These are phyloP conservation scores for Himantopus leucocephalus DNA, from an alignment of 2,113 vertebrate genomes.

Conservation along the genomic window DNA sequence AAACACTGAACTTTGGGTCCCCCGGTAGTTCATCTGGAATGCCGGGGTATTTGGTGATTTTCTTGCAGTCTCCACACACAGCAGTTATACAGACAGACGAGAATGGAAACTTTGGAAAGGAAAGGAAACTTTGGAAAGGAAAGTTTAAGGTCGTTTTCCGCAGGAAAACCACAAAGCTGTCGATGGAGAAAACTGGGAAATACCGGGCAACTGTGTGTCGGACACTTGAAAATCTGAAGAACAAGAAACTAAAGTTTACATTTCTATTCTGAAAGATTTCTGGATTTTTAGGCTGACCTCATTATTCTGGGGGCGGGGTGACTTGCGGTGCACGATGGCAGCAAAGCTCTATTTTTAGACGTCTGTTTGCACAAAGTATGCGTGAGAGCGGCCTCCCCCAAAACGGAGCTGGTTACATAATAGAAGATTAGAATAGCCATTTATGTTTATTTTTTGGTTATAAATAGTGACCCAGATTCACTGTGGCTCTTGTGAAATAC, in stretches of 20 bases:
- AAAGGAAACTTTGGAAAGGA: not conserved
- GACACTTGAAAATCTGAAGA: not conserved
- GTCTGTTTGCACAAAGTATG: accelerated
- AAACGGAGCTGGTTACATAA: accelerated
- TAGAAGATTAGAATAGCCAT: accelerated
- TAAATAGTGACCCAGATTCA: not conserved
- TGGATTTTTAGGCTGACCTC: not conserved
- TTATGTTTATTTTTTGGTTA: not conserved
- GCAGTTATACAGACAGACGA: accelerated
- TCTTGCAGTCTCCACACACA: not conserved
- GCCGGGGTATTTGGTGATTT: accelerated
- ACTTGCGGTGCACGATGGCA: accelerated
- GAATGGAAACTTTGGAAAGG: not conserved
- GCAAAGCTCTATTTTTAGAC: accelerated
- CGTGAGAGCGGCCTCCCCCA: not conserved
- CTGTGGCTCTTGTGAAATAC: not conserved
- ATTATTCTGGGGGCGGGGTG: accelerated
- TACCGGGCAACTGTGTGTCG: not conserved
- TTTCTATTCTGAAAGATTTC: not conserved
- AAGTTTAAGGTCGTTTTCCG: accelerated
- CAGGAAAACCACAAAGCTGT: not conserved
- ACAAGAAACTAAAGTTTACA: not conserved
- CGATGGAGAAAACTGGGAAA: not conserved
- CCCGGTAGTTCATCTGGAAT: not conserved
- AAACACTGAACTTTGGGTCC: not conserved